Percentiles rank a stretch among this genome's conserved stretches.
These are phyloP conservation scores for Homalodisca vitripennis DNA, from an alignment of 1,140 invertebrate genomes.

Conservation along the genomic window DNA sequence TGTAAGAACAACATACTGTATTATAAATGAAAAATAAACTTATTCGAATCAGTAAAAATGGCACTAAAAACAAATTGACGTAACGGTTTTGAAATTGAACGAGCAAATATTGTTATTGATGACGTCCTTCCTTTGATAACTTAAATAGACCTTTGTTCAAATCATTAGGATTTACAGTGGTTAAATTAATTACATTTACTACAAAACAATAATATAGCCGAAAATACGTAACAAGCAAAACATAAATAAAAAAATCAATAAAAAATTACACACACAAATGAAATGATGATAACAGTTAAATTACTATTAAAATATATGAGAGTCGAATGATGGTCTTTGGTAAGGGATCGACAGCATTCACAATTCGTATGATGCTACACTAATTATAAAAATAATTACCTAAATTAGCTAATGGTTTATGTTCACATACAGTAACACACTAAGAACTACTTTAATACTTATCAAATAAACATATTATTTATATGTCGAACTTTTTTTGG, in stretches of 20 bases:
- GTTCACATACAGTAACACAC: too few species aligned
- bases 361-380: background rate
- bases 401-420: background rate
- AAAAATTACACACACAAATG: background rate
- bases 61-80: too few species aligned
- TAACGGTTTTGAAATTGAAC: too few species aligned
- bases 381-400: background rate
- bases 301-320: background rate
- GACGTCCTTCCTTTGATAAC: too few species aligned
- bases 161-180: background rate
- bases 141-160: too few species aligned
- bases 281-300: background rate
- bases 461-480: constrained; percentile 4
- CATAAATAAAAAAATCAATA: background rate
- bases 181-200: background rate
- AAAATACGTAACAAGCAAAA: background rate
- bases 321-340: background rate
- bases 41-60: too few species aligned
- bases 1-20: too few species aligned
- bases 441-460: constrained; percentile 4
- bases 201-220: background rate
- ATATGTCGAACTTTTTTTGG: constrained; percentile 29
- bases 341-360: background rate
- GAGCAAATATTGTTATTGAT: too few species aligned
- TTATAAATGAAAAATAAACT: too few species aligned